Conservation (phyloP, 2,113 vertebrate genomes). For the Alces alces region DNA sequence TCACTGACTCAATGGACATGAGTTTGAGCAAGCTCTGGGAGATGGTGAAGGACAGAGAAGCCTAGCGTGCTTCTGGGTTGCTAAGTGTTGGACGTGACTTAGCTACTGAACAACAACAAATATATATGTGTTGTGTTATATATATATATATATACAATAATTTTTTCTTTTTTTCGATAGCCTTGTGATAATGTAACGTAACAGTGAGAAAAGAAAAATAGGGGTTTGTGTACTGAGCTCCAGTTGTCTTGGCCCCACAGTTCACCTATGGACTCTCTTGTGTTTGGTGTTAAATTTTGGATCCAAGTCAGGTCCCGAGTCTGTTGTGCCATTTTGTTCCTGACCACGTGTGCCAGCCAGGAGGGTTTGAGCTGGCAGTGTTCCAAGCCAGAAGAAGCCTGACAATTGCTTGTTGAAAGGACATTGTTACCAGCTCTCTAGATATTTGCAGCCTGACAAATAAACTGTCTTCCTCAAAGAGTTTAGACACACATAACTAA, state of each 20-base stretch:
- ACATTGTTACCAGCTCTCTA: slow-evolving; percentile 69
- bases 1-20: not conserved
- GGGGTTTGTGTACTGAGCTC: not conserved
- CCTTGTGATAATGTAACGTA: not conserved
- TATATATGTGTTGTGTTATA: not conserved
- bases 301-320: not conserved
- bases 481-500: slow-evolving; percentile 70
- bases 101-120: not conserved
- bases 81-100: not conserved
- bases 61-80: not conserved
- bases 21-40: not conserved
- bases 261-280: not conserved
- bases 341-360: not conserved
- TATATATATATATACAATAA: not conserved
- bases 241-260: not conserved
- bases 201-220: not conserved
- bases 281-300: not conserved
- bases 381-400: slow-evolving; percentile 58
- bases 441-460: slow-evolving; percentile 71
- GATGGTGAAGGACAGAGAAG: not conserved
- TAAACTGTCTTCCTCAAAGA: slow-evolving; percentile 70
- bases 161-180: not conserved
- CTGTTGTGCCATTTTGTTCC: not conserved
- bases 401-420: slow-evolving; percentile 67
- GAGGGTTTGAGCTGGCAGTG: slow-evolving; percentile 31